These are phyloP conservation scores for Phaenicophaeus curvirostris DNA, from an alignment of 2,797 vertebrate species.

Conservation along the genomic window DNA sequence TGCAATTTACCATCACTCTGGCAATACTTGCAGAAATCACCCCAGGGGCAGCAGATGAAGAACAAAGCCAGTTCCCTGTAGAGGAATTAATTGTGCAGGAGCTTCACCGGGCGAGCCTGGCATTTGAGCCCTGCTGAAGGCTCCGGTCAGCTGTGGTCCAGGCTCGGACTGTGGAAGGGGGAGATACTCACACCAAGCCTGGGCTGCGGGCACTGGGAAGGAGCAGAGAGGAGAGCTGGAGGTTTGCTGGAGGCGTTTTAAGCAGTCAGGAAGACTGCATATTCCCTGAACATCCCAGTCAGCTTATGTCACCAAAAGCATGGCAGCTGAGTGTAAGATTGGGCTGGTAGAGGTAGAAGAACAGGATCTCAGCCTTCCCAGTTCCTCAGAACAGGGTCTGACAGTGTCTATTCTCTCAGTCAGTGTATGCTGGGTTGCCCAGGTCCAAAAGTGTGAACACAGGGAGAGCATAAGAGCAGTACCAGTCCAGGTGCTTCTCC, in stretches of 20 bases:
- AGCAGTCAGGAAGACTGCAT: neutral
- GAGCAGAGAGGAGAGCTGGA: neutral
- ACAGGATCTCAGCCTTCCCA: neutral
- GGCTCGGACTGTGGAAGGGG: neutral
- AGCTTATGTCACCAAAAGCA: accelerated
- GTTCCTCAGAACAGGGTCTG: neutral
- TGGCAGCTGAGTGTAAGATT: neutral
- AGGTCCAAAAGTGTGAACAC: neutral
- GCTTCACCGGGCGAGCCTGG: neutral
- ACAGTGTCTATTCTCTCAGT: neutral
- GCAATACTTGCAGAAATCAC: neutral
- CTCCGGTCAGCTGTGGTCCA: neutral
- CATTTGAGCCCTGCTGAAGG: neutral
- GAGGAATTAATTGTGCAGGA: neutral
- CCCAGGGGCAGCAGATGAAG: neutral
- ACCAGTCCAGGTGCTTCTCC: neutral
- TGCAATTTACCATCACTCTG: neutral
- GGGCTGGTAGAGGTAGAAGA: neutral
- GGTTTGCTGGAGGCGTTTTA: neutral
- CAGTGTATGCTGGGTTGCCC: neutral
- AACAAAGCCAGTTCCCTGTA: neutral
- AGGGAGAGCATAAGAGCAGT: neutral
- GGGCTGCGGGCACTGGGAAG: neutral
- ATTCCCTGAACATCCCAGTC: neutral
- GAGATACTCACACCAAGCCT: neutral